These are phyloP conservation scores for Craterocephalus amniculus DNA, from an alignment of 2,797 vertebrate genomes.

Conservation along the genomic window DNA sequence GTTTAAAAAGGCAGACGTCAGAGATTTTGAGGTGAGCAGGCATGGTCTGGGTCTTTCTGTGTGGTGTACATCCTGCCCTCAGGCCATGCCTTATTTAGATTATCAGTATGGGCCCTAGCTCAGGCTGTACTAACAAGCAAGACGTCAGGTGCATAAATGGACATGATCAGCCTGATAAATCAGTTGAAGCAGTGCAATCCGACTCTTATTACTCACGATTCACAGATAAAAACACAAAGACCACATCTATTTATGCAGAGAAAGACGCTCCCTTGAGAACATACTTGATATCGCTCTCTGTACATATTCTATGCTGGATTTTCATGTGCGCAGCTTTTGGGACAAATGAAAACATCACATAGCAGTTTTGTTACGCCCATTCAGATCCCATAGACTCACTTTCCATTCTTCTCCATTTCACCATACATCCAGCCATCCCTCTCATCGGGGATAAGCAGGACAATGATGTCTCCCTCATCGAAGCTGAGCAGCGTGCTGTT, in stretches of 20 bases:
- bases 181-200: background rate
- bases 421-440: conserved; percentile 97
- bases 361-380: background rate
- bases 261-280: background rate
- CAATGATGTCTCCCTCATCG: conserved; percentile 91
- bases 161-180: conserved; percentile 39
- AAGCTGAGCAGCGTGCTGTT: conserved; percentile 93
- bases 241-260: background rate
- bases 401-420: conserved; percentile 88
- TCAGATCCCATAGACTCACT: conserved; percentile 77
- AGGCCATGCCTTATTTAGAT: conserved; percentile 64
- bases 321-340: background rate
- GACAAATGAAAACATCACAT: background rate
- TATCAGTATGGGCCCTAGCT: conserved; percentile 50
- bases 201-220: background rate
- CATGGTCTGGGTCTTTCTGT: conserved; percentile 25
- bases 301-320: background rate
- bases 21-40: conserved; percentile 18
- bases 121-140: conserved; percentile 27
- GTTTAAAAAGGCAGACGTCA: conserved; percentile 60
- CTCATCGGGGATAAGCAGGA: conserved; percentile 92
- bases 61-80: conserved; percentile 50
- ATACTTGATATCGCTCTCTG: background rate
- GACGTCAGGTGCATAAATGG: conserved; percentile 27
- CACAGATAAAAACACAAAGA: background rate